Evolutionary conservation across 2,797 vertebrate genomes (phyloP).

Genomic region (Chromobotia macracanthus): DNA sequence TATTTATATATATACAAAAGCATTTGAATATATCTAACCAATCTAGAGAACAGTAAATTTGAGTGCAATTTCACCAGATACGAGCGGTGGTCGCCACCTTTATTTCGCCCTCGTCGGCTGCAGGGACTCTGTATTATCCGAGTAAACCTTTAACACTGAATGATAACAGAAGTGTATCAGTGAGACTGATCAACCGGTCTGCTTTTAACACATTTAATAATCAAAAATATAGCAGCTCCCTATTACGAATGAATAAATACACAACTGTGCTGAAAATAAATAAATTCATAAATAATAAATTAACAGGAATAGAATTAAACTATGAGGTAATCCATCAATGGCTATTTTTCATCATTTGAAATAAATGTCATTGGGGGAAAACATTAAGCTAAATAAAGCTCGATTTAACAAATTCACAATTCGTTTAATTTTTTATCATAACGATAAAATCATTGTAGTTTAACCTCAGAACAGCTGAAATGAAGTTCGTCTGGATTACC

Average conservation of each 20-base stretch:
- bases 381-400: conserved; percentile 69
- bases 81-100: conserved; percentile 75
- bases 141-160: conserved; percentile 66
- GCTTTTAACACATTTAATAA: conserved; percentile 53
- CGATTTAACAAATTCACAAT: conserved; percentile 68
- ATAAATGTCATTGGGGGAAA: conserved; percentile 67
- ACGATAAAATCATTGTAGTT: conserved; percentile 51
- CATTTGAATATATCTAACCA: conserved; percentile 69
- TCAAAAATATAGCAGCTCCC: conserved; percentile 71
- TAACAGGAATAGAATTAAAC: conserved; percentile 70
- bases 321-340: conserved; percentile 80
- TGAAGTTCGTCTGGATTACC: conserved; percentile 69
- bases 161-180: conserved; percentile 48
- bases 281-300: conserved; percentile 68
- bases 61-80: conserved; percentile 83
- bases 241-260: conserved; percentile 63
- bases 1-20: conserved; percentile 75
- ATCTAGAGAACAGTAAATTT: conserved; percentile 68
- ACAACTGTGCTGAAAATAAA: conserved; percentile 66
- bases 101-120: conserved; percentile 60
- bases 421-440: conserved; percentile 62
- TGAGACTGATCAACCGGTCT: conserved; percentile 48
- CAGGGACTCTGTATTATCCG: conserved; percentile 63
- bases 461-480: conserved; percentile 74
- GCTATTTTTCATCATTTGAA: conserved; percentile 74